Percentiles rank a stretch among this genome's conserved stretches.
Conservation (phyloP, 2,797 vertebrate species). For the Cuculus canorus region DNA sequence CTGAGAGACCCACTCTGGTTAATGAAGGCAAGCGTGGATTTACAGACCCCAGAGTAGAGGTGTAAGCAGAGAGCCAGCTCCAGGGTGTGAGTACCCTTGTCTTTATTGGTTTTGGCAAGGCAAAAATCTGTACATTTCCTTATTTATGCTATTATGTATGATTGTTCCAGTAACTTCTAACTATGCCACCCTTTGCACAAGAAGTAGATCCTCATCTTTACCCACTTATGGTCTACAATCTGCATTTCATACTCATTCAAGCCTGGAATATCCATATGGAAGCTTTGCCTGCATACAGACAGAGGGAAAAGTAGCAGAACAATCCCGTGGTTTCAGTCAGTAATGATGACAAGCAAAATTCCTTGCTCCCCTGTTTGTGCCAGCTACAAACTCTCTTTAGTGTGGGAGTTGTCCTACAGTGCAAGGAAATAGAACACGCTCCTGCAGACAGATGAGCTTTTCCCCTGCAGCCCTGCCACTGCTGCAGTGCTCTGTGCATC, state of each 20-base stretch:
- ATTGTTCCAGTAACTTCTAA: not conserved
- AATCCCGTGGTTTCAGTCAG: not conserved
- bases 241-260: not conserved
- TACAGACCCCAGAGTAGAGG: slow-evolving; percentile 86
- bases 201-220: not conserved
- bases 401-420: not conserved
- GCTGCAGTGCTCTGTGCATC: not conserved
- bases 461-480: not conserved
- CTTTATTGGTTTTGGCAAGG: not conserved
- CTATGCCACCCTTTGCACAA: not conserved
- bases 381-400: not conserved
- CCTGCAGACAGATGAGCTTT: not conserved
- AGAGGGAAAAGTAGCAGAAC: not conserved
- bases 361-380: not conserved
- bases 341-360: not conserved
- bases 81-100: slow-evolving; percentile 54
- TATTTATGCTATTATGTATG: not conserved
- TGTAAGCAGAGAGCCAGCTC: slow-evolving; percentile 71
- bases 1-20: slow-evolving; percentile 86
- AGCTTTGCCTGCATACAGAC: not conserved
- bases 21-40: slow-evolving; percentile 92
- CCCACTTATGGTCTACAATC: accelerated
- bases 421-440: not conserved
- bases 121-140: not conserved
- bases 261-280: not conserved